Base-by-base conservation (phyloP, 2,797 vertebrate species). In the Sphenodon punctatus region DNA sequence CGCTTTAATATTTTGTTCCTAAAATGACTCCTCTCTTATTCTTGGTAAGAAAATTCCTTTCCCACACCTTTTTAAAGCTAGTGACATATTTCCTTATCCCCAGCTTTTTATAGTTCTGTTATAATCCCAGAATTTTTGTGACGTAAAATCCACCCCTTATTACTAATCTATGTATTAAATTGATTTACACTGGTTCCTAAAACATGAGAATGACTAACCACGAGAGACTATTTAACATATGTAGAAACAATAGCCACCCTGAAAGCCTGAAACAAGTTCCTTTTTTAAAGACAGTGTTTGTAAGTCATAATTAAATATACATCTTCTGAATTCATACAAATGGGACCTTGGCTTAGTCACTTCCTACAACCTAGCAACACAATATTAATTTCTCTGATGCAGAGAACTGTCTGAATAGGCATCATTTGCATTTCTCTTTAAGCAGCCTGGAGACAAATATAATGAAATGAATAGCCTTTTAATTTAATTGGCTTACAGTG, bases 401-500 rank as follows among this genome's bases (percentile, higher is more conserved):
- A 3, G 79, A 88, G 81, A 94, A 74, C 68, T 80, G 74, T 73
- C 82, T 88, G 86, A 93, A 72, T 86, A 88, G 91, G 88, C 89
- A 80, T 88, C n/a, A 12, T 94, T 95, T 92, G 84, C 90, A 78
- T 93, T 94, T 93, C 93, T 92, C 6, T 90, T 90, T 88, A 85
- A 90, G 90, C 16, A 2, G 92, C 89, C 88, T 84, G 68, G 87
- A 94, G 93, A 95, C 82, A 93, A 93, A 93, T 67, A 80, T 78
- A 93, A 84, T 84, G 82, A 95, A 95, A 95, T 93, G 87, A 95
- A 94, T 93, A 93, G 92, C 84, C 85, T 92, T 95, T 95, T 95
- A 93, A 94, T 95, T 94, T 95, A 95, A 96, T 96, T 96, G 93
- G 92, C 91, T 95, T 91, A 90, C 90, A 89, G 67, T 83, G 85